Evolutionary conservation across 2,888 invertebrate genomes (phyloP), one percentile per base, ranked within the genome.

Genomic region (Hofmannophila pseudospretella): DNA sequence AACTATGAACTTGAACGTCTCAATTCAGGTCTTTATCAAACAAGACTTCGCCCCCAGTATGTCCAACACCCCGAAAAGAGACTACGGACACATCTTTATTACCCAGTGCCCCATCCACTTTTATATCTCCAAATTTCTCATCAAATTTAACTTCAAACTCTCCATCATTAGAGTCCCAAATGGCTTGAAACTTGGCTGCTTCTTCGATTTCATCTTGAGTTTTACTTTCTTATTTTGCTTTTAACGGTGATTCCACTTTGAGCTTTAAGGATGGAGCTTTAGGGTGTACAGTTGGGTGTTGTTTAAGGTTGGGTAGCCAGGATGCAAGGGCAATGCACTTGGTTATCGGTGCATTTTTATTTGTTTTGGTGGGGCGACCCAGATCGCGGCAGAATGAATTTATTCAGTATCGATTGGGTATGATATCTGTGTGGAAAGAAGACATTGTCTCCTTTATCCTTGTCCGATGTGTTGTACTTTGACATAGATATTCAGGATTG

Each of bases 311-410:
- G 36, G 39, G 36, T 32, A 42, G 45, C 45, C 62, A 71, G 73
- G 77, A 77, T 75, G 74, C 76, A 78, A 82, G 86, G 86, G 85
- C 85, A 73, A 70, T 85, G 86, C 82, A 79, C 86, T 63, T 71
- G 51, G 67, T 62, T 81, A 81, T 82, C 78, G 76, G 57, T 71
- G 78, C 73, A 77, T 81, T 86, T 84, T 84, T 81, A 81, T 85
- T 85, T 86, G 82, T 85, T 85, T 80, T 79, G 80, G 81, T 79
- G 79, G 80, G 71, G 75, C 76, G 85, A 85, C 85, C 85, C 78
- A 86, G 77, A 84, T 86, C 76, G 71, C 55, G 66, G 49, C 60
- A 23, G 81, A 81, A 82, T 85, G 84, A 82, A 84, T 82, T 84
- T 84, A 85, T 84, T 81, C 81, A 68, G 73, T 81, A 86, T 86